Evolutionary conservation across 2,888 invertebrate genomes (phyloP).

Genomic region (Eupeodes luniger): DNA sequence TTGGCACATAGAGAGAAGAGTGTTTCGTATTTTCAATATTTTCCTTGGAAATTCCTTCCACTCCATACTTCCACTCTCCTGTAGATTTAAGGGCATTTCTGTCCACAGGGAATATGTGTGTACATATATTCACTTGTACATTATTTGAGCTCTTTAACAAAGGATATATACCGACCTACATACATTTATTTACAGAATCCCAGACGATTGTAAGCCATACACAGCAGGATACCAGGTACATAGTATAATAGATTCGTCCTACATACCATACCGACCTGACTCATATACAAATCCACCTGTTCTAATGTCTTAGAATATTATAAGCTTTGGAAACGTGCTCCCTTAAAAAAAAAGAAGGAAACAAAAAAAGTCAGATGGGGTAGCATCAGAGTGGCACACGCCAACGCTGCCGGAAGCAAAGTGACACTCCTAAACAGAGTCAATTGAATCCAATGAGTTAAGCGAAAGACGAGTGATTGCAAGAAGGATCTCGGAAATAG

Average conservation of each 20-base stretch:
- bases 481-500: slow-evolving; percentile 1
- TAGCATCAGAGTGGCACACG: not conserved
- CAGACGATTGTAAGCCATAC: not conserved
- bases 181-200: not conserved
- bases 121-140: not conserved
- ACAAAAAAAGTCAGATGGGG: not conserved
- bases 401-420: slow-evolving; percentile 31
- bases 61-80: not conserved
- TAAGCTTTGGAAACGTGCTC: not conserved
- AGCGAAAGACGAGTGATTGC: slow-evolving; percentile 41
- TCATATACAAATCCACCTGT: slow-evolving; percentile 32
- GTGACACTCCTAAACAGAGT: slow-evolving; percentile 44
- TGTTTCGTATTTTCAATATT: slow-evolving; percentile 28
- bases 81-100: slow-evolving; percentile 9
- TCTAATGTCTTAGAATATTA: slow-evolving; percentile 11
- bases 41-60: not conserved
- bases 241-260: too few relatives aligned
- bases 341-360: not conserved
- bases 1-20: not conserved
- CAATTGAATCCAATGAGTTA: slow-evolving; percentile 58
- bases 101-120: not conserved
- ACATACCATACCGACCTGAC: not conserved
- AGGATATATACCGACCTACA: not conserved
- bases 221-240: not conserved
- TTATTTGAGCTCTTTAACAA: not conserved